phyloP scores from a whole-genome alignment of 2,888 invertebrate species.

The Trissolcus japonicus region DNA sequence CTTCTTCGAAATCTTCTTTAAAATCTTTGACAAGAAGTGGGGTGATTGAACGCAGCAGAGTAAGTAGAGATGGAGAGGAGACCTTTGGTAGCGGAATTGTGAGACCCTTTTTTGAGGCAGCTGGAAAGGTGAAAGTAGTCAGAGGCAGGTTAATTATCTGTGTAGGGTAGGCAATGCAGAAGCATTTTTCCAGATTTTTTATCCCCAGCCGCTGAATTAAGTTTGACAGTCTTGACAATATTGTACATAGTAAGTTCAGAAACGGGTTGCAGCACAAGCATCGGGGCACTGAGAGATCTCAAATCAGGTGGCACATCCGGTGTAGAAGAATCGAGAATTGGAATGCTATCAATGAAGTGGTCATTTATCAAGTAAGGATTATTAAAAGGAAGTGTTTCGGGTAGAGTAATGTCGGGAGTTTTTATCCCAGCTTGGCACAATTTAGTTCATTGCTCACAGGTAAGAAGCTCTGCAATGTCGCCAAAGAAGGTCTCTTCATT shows the following conservation, averaged over 20 bases:
- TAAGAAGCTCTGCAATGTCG: too few relatives aligned
- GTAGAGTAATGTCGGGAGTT: too few relatives aligned
- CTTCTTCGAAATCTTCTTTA: neutral
- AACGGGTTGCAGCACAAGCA: neutral
- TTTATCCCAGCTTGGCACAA: too few relatives aligned
- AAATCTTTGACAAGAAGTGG: slow-evolving; percentile 4
- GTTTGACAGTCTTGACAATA: neutral
- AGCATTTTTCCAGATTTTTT: slow-evolving; percentile 14
- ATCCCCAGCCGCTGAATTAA: slow-evolving; percentile 4
- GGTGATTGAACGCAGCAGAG: neutral
- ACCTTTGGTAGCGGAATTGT: neutral
- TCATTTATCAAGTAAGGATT: too few relatives aligned
- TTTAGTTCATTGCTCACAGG: too few relatives aligned
- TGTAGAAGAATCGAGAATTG: too few relatives aligned
- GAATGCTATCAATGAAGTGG: too few relatives aligned
- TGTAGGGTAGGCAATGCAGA: slow-evolving; percentile 7
- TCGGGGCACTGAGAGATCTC: too few relatives aligned
- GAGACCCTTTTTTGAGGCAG: neutral
- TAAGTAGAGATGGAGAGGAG: neutral
- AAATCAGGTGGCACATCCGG: too few relatives aligned
- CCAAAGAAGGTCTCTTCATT: too few relatives aligned
- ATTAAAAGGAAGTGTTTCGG: too few relatives aligned
- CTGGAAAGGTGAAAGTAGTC: neutral
- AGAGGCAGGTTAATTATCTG: slow-evolving; percentile 5
- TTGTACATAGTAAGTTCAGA: neutral